phyloP scores from a whole-genome alignment of 2,113 vertebrate species.

The Epinephelus cyanopodus region DNA sequence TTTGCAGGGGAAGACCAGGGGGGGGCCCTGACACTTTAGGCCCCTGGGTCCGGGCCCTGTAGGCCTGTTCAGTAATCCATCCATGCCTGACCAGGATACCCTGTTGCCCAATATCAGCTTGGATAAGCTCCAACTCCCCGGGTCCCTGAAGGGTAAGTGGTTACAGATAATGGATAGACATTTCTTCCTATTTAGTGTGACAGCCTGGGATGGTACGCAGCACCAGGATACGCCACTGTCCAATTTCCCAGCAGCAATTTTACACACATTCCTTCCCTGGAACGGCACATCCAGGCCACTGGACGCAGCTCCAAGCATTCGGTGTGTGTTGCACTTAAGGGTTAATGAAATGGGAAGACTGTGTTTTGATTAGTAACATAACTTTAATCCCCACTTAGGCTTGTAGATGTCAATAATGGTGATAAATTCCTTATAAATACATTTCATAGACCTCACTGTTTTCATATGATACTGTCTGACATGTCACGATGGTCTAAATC shows the following conservation, averaged over 20 bases:
- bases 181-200: background rate
- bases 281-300: background rate
- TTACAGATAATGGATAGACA: too few species aligned
- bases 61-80: too few species aligned
- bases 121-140: too few species aligned
- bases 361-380: constrained; percentile 23
- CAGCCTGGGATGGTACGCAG: background rate
- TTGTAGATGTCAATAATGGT: constrained; percentile 36
- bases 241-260: background rate
- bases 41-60: too few species aligned
- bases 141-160: too few species aligned
- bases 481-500: constrained; percentile 40
- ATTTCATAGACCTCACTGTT: constrained; percentile 34
- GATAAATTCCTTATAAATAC: constrained; percentile 38
- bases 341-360: constrained; percentile 3
- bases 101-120: too few species aligned
- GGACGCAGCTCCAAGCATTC: background rate
- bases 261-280: background rate
- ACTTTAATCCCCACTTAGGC: constrained; percentile 23
- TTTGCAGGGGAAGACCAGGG: too few species aligned
- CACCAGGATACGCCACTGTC: background rate
- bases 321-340: constrained; percentile 1
- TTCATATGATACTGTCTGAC: constrained; percentile 38
- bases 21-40: too few species aligned
- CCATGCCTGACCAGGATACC: too few species aligned